Conservation (phyloP, 2,888 invertebrate species). For the Podotricha telesiphe region DNA sequence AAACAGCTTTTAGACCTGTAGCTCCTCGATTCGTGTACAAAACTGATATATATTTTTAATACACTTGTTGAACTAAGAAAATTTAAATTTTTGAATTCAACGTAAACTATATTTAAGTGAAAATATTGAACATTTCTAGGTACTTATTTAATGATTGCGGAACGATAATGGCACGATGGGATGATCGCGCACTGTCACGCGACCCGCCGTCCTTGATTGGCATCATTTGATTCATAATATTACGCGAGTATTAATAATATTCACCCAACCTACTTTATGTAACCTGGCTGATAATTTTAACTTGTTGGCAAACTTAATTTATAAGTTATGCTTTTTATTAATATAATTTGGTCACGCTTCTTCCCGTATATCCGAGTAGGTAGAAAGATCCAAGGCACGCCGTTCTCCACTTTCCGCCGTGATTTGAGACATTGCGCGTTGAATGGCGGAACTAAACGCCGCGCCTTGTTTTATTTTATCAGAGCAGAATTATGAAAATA, state of each 20-base stretch:
- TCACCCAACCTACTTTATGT: neutral
- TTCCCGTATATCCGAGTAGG: neutral
- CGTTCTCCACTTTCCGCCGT: too few relatives aligned
- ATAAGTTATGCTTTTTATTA: neutral
- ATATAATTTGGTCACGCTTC: neutral
- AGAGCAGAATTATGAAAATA: too few relatives aligned
- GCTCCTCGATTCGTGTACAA: too few relatives aligned
- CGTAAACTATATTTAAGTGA: too few relatives aligned
- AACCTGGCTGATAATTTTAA: neutral
- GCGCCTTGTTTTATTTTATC: neutral
- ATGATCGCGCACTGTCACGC: slow-evolving; percentile 32
- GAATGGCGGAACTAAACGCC: neutral
- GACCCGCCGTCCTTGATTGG: slow-evolving; percentile 20
- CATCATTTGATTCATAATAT: neutral
- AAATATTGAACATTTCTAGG: slow-evolving; percentile 1
- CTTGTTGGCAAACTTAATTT: neutral
- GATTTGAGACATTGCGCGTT: too few relatives aligned
- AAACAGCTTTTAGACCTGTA: too few relatives aligned
- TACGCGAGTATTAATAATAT: slow-evolving; percentile 14
- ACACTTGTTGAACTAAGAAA: too few relatives aligned
- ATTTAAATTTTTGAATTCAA: too few relatives aligned
- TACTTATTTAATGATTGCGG: slow-evolving; percentile 22
- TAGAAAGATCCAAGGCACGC: too few relatives aligned
- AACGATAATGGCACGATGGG: slow-evolving; percentile 17
- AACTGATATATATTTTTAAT: too few relatives aligned